Evolutionary conservation across 2,888 invertebrate genomes (phyloP).

Genomic region (Harpalus rubripes): DNA sequence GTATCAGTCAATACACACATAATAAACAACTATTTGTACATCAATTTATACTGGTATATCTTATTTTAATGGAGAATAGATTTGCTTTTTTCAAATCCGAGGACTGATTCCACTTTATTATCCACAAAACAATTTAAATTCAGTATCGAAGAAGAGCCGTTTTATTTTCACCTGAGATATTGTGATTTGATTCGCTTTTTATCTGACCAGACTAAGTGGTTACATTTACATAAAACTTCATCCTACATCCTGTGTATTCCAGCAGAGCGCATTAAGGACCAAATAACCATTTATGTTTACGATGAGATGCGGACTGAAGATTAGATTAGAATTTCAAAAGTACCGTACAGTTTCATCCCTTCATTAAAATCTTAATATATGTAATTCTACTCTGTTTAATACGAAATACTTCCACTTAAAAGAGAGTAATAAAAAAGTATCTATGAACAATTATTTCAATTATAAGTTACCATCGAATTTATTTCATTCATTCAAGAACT

Average conservation of each 20-base stretch:
- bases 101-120: too few relatives aligned
- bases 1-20: too few relatives aligned
- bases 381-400: not conserved
- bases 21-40: too few relatives aligned
- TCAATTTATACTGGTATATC: too few relatives aligned
- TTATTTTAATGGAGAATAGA: too few relatives aligned
- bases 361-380: slow-evolving; percentile 15
- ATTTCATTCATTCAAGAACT: too few relatives aligned
- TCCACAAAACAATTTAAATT: not conserved
- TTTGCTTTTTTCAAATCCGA: too few relatives aligned
- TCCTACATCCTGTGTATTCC: slow-evolving; percentile 30
- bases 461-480: too few relatives aligned
- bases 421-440: too few relatives aligned
- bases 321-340: slow-evolving; percentile 52
- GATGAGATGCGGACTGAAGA: slow-evolving; percentile 38
- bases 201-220: slow-evolving; percentile 21
- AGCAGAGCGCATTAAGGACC: slow-evolving; percentile 32
- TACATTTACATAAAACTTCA: slow-evolving; percentile 36
- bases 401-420: too few relatives aligned
- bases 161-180: slow-evolving; percentile 13
- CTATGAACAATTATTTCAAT: too few relatives aligned
- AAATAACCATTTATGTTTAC: slow-evolving; percentile 50
- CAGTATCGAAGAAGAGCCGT: not conserved
- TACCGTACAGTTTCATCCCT: slow-evolving; percentile 10
- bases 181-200: slow-evolving; percentile 23